Base-by-base conservation (phyloP, 2,888 invertebrate genomes). In the Odontothrips loti region DNA sequence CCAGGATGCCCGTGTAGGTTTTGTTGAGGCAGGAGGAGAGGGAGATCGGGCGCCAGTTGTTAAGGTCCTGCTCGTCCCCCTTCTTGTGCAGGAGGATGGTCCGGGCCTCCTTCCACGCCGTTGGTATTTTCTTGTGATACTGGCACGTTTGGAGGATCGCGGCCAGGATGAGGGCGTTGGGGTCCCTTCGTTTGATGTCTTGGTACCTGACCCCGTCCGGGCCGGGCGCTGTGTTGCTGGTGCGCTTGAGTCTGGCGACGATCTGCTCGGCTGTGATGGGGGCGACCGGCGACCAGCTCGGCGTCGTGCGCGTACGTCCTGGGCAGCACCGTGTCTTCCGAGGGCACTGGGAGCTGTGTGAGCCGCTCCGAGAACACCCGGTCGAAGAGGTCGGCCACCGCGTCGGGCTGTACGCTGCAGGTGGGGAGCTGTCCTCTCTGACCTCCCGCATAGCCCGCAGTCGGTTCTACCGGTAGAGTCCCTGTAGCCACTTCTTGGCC, bases 21-120 rank as follows among this genome's bases (percentile, higher is more conserved):
- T 85, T 85, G 6, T 83, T 75, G 78, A 84, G 3, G 86, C 84
- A 10, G 85, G 85, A 6, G 85, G 81, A 86, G 86, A 86, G 83
- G 85, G 86, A 80, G 83, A 82, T 79, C 6, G 17, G 58, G 20
- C 58, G 58, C 58, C 20, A 58, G 58, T 58, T 58, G 58, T 58
- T 58, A 15, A 85, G 82, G 80, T 84, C 82, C 43, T 82, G 81
- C 11, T 83, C 58, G 80, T 83, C 82, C 10, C 75, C 81, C 29
- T 80, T 80, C 68, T 83, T 83, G 47, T 82, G 82, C 27, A 83
- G 79, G 12, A 83, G 79, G 12, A 83, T 79, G 1, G 83, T 83
- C 11, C 47, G 81, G 10, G 83, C 82, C 20, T 20, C n/a, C 80
- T 82, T 83, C 83, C 83, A 83, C 0, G 51, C 20, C 51, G 12